Base-by-base conservation (phyloP, 2,797 vertebrate species). In the Hyperoplus lanceolatus region DNA sequence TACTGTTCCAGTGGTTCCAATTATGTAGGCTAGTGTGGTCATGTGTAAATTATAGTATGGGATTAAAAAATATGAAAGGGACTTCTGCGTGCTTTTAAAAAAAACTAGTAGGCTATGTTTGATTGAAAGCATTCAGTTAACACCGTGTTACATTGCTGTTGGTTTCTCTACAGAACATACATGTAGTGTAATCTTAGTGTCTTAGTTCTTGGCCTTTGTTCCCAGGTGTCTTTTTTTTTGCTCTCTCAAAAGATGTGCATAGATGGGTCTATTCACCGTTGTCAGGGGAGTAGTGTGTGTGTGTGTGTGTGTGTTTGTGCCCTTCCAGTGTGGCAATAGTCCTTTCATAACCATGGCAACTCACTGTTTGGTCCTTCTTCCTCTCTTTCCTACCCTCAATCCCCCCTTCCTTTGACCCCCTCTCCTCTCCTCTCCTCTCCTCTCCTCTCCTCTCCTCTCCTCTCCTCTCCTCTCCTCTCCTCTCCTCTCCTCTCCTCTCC, bases 341-440 rank as follows among this genome's bases (percentile, higher is more conserved):
- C 96, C 96, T 97, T 97, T 97, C 96, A 97, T 99, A 95, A 96
- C 97, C 97, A 98, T 98, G 97, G 97, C 97, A 97, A 98, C 97
- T 96, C 96, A 96, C 96, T 97, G 96, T 97, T 97, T 96, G 92
- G 85, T 88, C 79, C 83, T 82, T 82, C 79, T 79, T 85, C 78
- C 75, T 75, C 73, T 78, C 63, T 63, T 77, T 73, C 66, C 67
- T 68, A 56, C 63, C 36, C 66, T 74, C 54, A 48, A 43, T 65
- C 59, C 48, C 59, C 73, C 66, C 55, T 54, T 60, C 54, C 57
- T 59, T 42, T 36, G 13, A 5, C 59, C 62, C 16, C 93, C 92
- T 93, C 95, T 14, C 18, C 6, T 13, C 18, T 39, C 13, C 7
- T 21, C 12, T n/a, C n/a, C 36, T 39, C 29, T 16, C 43, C 10